Evolutionary conservation across 1,140 invertebrate genomes (phyloP).

Genomic region (Drosophila pachea): DNA sequence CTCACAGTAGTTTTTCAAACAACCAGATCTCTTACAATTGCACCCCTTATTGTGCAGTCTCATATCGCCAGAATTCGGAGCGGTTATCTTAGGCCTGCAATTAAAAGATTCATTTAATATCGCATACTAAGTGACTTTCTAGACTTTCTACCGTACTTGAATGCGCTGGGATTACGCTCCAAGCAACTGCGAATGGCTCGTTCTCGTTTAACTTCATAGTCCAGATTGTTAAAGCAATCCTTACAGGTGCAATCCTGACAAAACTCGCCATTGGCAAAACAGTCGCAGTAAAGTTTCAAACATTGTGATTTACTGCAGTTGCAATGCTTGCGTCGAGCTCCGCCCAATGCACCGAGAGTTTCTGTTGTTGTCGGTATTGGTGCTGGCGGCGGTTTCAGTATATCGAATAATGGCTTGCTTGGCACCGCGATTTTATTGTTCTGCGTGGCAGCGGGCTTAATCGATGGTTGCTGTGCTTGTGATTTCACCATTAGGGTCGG

Average conservation of each 20-base stretch:
- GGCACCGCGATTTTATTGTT: slow-evolving; percentile 26
- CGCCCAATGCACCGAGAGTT: slow-evolving; percentile 42
- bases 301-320: slow-evolving; percentile 99
- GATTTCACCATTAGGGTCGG: slow-evolving; percentile 7
- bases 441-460: slow-evolving; percentile 14
- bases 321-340: slow-evolving; percentile 81
- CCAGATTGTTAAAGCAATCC: slow-evolving; percentile 98
- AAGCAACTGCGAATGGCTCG: slow-evolving; percentile 95
- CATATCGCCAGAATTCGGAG: slow-evolving; percentile 83
- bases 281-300: slow-evolving; percentile 99
- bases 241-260: slow-evolving; percentile 99
- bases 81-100: slow-evolving; percentile 96
- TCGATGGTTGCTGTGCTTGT: not conserved
- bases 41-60: slow-evolving; percentile 98
- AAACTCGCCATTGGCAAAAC: slow-evolving; percentile 99
- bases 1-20: slow-evolving; percentile 99
- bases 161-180: slow-evolving; percentile 96
- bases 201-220: slow-evolving; percentile 96
- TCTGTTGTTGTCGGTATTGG: slow-evolving; percentile 6
- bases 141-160: slow-evolving; percentile 80
- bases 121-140: not conserved
- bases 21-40: slow-evolving; percentile 98
- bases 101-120: not conserved
- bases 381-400: slow-evolving; percentile 46
- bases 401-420: slow-evolving; percentile 54